These are phyloP conservation scores for Agrotis segetum DNA, from an alignment of 2,888 invertebrate species.

Conservation along the genomic window DNA sequence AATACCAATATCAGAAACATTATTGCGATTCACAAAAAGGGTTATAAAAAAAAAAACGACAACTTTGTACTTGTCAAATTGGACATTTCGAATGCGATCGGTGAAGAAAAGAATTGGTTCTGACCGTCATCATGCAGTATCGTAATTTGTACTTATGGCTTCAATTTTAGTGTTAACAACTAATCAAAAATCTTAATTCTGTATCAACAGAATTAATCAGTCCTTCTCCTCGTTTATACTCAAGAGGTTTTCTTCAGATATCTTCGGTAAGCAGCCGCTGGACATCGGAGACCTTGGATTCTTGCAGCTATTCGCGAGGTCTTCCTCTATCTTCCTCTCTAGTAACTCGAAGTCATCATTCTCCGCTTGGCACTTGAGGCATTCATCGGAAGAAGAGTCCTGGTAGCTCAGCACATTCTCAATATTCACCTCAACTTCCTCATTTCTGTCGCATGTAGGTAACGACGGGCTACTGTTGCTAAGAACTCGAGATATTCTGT, in stretches of 20 bases:
- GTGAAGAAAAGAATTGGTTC: conserved; percentile 12
- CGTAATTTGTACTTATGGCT: conserved; percentile 68
- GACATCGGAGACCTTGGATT: conserved; percentile 65
- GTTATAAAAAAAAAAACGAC: conserved; percentile 51
- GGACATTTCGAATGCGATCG: conserved; percentile 39
- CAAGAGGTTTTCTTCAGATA: conserved; percentile 86
- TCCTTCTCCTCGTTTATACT: conserved; percentile 77
- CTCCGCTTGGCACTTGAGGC: conserved; percentile 78
- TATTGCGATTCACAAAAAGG: conserved; percentile 51
- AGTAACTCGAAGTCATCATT: conserved; percentile 84
- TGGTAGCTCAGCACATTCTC: conserved; percentile 85
- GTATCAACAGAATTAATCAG: conserved; percentile 67
- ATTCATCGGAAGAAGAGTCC: conserved; percentile 87
- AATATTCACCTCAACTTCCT: conserved; percentile 84
- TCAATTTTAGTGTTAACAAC: conserved; percentile 55
- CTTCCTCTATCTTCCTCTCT: conserved; percentile 84
- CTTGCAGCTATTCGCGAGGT: conserved; percentile 70
- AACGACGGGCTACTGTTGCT: conserved; percentile 85
- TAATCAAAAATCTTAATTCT: conserved; percentile 56
- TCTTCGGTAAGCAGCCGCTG: conserved; percentile 81
- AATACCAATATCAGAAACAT: conserved; percentile 56
- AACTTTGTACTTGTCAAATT: conserved; percentile 62
- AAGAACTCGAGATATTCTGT: conserved; percentile 72
- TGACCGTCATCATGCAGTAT: conserved; percentile 43
- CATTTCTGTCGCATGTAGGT: conserved; percentile 68